phyloP scores from a whole-genome alignment of 2,797 vertebrate genomes.

The Molothrus ater region DNA sequence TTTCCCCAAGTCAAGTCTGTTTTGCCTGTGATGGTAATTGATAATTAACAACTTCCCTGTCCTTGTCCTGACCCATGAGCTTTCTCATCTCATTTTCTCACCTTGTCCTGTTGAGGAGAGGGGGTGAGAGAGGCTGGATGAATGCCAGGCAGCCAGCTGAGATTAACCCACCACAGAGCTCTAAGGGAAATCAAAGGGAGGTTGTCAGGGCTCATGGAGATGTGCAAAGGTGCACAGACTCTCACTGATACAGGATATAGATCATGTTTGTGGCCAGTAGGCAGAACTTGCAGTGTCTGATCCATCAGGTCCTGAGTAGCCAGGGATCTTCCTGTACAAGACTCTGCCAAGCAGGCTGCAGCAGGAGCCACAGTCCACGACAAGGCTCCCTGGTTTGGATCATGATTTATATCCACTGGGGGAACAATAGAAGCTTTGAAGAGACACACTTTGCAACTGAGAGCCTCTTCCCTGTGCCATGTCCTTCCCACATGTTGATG shows the following conservation, averaged over 20 bases:
- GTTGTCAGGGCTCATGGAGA: not conserved
- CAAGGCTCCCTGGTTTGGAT: not conserved
- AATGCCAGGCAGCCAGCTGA: not conserved
- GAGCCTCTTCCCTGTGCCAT: not conserved
- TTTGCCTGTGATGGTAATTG: not conserved
- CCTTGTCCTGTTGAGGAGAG: not conserved
- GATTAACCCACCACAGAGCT: not conserved
- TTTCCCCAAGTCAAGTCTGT: not conserved
- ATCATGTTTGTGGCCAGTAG: not conserved
- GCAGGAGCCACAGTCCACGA: not conserved
- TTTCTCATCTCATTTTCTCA: not conserved
- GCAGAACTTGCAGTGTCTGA: not conserved
- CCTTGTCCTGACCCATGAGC: not conserved
- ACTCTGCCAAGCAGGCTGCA: not conserved
- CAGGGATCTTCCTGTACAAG: not conserved
- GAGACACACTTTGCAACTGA: not conserved
- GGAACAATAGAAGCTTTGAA: not conserved
- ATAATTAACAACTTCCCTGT: not conserved
- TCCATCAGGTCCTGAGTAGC: not conserved
- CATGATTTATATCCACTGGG: not conserved
- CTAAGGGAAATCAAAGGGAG: not conserved
- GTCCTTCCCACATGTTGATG: not conserved
- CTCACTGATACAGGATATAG: fast-evolving
- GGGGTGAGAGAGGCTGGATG: not conserved
- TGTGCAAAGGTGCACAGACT: fast-evolving